Conservation (phyloP, 1,140 invertebrate genomes). For the Drosophila prosaltans region DNA sequence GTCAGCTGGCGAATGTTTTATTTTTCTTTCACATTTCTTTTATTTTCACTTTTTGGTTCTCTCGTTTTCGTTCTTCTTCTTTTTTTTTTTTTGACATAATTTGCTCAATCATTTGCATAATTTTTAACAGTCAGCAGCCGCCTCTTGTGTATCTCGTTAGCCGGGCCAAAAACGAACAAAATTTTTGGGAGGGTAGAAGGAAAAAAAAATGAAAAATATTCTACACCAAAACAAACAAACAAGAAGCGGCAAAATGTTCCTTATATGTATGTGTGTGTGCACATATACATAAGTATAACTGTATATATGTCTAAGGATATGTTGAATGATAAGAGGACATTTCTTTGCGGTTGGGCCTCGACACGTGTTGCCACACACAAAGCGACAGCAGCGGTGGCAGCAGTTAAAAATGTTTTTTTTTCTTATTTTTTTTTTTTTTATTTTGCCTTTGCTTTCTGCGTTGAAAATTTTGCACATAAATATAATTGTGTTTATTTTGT, state of each 20-base stretch:
- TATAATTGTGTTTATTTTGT: conserved; percentile 78
- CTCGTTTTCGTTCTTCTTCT: conserved; percentile 29
- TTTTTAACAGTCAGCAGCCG: conserved; percentile 66
- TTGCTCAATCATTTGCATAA: conserved; percentile 80
- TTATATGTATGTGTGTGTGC: not conserved
- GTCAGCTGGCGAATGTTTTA: conserved; percentile 50
- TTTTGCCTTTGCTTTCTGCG: conserved; percentile 40
- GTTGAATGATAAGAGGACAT: conserved; percentile 67
- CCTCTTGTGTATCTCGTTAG: conserved; percentile 62
- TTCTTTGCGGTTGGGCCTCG: conserved; percentile 60
- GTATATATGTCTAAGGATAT: not conserved
- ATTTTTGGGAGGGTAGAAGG: not conserved
- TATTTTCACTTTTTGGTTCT: conserved; percentile 35
- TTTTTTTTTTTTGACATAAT: conserved; percentile 69
- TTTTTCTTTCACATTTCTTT: conserved; percentile 39
- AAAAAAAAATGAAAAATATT: conserved; percentile 44
- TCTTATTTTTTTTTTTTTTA: not conserved
- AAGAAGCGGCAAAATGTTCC: conserved; percentile 4
- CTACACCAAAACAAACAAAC: conserved; percentile 65
- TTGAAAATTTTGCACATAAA: conserved; percentile 58
- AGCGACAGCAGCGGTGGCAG: conserved; percentile 17
- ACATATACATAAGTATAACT: conserved; percentile 14
- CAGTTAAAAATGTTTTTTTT: conserved; percentile 48
- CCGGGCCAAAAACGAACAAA: conserved; percentile 35
- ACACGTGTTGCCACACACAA: conserved; percentile 50